Evolutionary conservation across 2,797 vertebrate species (phyloP).

Genomic region (Acomys russatus): DNA sequence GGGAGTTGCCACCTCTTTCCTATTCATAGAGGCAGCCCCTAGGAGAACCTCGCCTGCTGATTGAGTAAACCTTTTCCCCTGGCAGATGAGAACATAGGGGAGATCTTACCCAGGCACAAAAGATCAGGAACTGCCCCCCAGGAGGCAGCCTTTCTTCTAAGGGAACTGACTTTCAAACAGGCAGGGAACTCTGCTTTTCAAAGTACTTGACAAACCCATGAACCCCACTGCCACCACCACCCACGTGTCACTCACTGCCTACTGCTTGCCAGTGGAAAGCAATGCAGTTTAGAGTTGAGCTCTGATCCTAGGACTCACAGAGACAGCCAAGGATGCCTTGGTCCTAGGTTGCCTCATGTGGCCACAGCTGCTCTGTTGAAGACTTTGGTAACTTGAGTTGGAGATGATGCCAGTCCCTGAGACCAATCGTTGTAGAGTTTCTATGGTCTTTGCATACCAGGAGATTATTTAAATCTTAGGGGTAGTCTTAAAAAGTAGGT

Average conservation of each 20-base stretch:
- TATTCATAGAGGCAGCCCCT: constrained; percentile 72
- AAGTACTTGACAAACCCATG: not conserved
- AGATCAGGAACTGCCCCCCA: not conserved
- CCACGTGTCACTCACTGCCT: not conserved
- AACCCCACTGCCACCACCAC: not conserved
- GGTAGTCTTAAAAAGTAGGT: not conserved
- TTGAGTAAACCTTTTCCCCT: constrained; percentile 77
- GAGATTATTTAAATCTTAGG: not conserved
- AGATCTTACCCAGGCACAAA: constrained; percentile 48
- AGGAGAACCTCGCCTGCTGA: constrained; percentile 74
- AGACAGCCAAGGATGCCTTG: not conserved
- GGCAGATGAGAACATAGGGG: constrained; percentile 63
- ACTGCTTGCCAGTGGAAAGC: not conserved
- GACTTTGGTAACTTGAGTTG: not conserved
- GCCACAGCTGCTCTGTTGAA: not conserved
- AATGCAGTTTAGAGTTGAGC: not conserved
- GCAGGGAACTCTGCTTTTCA: not conserved
- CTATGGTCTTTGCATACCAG: not conserved
- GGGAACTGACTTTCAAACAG: not conserved
- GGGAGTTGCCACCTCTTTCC: constrained; percentile 67
- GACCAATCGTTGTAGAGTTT: not conserved
- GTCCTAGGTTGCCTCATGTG: not conserved
- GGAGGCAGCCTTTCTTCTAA: constrained; percentile 43
- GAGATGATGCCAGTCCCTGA: not conserved
- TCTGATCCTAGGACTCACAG: not conserved